Conservation (phyloP, 2,113 vertebrate species). For the Ciconia maguari region DNA sequence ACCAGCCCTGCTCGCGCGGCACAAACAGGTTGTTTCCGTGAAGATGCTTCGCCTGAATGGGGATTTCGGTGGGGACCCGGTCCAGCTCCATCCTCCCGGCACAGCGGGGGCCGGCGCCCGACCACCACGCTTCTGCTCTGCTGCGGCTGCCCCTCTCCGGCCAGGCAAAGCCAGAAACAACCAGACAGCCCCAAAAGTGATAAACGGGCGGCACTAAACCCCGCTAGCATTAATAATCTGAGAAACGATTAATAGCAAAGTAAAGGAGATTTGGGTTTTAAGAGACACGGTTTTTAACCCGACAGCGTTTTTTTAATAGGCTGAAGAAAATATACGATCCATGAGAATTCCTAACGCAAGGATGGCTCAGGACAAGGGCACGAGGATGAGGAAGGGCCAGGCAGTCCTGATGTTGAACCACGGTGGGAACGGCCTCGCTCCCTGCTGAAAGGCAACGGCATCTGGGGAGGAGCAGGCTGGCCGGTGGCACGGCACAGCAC, state of each 20-base stretch:
- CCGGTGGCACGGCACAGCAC: fast-evolving
- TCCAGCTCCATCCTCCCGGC: not conserved
- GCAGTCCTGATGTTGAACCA: not conserved
- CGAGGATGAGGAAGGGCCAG: not conserved
- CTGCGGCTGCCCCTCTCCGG: fast-evolving
- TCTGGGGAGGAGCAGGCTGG: not conserved
- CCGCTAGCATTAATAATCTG: not conserved
- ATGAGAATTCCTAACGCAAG: not conserved
- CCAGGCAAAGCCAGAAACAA: not conserved
- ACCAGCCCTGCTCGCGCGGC: not conserved
- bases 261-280: constrained; percentile 37
- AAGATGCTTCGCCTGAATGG: not conserved
- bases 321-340: not conserved
- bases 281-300: constrained; percentile 14
- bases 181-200: not conserved
- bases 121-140: fast-evolving
- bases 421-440: fast-evolving
- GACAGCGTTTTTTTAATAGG: not conserved
- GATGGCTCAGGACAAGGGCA: not conserved
- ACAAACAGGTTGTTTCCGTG: constrained; percentile 1
- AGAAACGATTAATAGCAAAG: constrained; percentile 35
- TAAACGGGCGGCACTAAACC: not conserved
- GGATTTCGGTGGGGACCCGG: not conserved
- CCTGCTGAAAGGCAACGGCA: not conserved
- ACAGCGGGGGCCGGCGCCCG: not conserved